These are phyloP conservation scores for Oceanodroma tethys DNA, from an alignment of 2,113 vertebrate genomes.

Conservation along the genomic window DNA sequence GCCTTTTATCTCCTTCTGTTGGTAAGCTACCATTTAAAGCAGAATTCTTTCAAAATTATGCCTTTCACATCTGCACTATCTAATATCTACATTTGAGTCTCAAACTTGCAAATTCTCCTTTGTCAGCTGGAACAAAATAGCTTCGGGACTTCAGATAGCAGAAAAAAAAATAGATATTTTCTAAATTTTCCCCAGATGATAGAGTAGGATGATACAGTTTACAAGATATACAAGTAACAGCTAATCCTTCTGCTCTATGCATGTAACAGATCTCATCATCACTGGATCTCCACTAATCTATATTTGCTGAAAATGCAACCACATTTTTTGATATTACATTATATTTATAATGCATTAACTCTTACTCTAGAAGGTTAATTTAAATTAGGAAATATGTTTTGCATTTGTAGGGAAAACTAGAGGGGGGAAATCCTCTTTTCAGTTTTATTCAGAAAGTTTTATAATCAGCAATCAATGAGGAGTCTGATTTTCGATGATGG, in stretches of 20 bases:
- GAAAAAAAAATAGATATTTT: neutral
- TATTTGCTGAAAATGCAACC: neutral
- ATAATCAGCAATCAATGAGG: neutral
- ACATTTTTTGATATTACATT: neutral
- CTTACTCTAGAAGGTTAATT: neutral
- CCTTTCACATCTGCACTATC: neutral
- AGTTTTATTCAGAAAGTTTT: neutral
- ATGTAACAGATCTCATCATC: neutral
- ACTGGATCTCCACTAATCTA: neutral
- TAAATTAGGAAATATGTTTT: neutral
- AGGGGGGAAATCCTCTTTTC: neutral
- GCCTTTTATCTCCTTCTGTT: neutral
- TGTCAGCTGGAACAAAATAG: neutral
- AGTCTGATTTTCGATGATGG: neutral
- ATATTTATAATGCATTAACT: neutral
- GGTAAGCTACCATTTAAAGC: neutral
- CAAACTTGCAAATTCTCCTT: neutral
- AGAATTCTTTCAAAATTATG: neutral
- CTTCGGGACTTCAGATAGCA: neutral
- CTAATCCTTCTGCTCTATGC: neutral
- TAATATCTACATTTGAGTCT: neutral
- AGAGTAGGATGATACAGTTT: neutral
- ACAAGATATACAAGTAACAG: neutral
- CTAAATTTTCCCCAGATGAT: neutral
- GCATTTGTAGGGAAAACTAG: neutral